Conservation (phyloP, 2,797 vertebrate species). For the Lacerta viridis region DNA sequence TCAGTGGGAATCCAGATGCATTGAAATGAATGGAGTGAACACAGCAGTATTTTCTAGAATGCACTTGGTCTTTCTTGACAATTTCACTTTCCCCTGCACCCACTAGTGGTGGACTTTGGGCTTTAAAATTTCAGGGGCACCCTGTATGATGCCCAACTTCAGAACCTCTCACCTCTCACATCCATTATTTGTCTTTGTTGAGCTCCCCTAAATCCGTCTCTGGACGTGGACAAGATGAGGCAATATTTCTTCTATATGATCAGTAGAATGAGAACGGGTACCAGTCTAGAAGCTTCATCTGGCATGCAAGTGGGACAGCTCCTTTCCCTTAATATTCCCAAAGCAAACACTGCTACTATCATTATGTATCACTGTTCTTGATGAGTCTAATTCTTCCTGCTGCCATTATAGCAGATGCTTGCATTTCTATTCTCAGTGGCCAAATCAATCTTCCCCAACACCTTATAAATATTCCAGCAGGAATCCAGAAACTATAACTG, state of each 20-base stretch:
- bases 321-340: slow-evolving; percentile 74
- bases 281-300: slow-evolving; percentile 31
- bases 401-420: slow-evolving; percentile 77
- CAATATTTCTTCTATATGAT: background rate
- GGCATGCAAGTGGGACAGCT: slow-evolving; percentile 56
- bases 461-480: slow-evolving; percentile 70
- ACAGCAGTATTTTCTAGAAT: too few relatives aligned
- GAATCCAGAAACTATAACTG: slow-evolving; percentile 28
- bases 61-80: too few relatives aligned
- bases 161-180: too few relatives aligned
- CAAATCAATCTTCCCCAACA: slow-evolving; percentile 70
- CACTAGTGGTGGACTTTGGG: too few relatives aligned
- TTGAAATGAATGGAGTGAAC: too few relatives aligned
- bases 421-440: slow-evolving; percentile 68
- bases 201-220: too few relatives aligned
- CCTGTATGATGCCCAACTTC: too few relatives aligned
- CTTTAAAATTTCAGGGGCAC: too few relatives aligned
- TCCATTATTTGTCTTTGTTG: too few relatives aligned
- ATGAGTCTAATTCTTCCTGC: slow-evolving; percentile 80
- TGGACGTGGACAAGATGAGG: background rate
- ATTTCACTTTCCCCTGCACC: too few relatives aligned
- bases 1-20: too few relatives aligned
- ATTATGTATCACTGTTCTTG: slow-evolving; percentile 78
- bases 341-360: slow-evolving; percentile 66
- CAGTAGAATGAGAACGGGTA: background rate